A percentile compares a stretch with the other conserved stretches of the same genome.
Conservation (phyloP, 2,888 invertebrate genomes). For the Apamea epomidion region DNA sequence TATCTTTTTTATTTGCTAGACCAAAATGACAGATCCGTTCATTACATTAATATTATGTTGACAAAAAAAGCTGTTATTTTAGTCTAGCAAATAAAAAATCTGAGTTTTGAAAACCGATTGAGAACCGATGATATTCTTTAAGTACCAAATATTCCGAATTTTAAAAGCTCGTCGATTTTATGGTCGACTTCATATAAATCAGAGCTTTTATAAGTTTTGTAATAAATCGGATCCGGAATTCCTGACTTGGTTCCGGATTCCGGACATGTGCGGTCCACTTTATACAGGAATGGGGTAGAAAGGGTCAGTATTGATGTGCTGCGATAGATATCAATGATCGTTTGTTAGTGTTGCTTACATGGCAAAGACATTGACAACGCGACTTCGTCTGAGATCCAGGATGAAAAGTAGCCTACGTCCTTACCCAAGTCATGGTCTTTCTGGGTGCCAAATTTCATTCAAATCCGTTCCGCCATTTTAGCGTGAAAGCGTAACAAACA, state of each 20-base stretch:
- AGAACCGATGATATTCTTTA: too few species aligned
- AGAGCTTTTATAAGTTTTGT: background rate
- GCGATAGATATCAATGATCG: slow-evolving; percentile 9
- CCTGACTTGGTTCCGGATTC: slow-evolving; percentile 1
- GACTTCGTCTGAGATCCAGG: too few species aligned
- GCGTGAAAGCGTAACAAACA: too few species aligned
- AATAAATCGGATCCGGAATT: slow-evolving; percentile 8
- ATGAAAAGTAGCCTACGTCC: too few species aligned
- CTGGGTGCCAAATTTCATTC: too few species aligned
- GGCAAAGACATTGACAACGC: background rate
- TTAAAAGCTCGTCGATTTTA: background rate
- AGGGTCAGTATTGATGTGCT: slow-evolving; percentile 27
- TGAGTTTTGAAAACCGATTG: background rate
- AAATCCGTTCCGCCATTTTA: too few species aligned
- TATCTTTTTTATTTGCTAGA: background rate
- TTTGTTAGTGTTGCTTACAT: slow-evolving; percentile 3
- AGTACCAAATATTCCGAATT: background rate
- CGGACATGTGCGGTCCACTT: slow-evolving; percentile 23
- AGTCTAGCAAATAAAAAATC: background rate
- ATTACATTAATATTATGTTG: background rate
- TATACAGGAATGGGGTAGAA: slow-evolving; percentile 20
- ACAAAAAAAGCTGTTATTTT: background rate
- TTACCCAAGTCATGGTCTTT: too few species aligned
- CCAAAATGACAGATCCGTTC: too few species aligned
- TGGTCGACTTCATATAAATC: background rate